Percentiles rank a stretch among this genome's conserved stretches.
Conservation (phyloP, 2,797 vertebrate genomes). For the Gobionotothen gibberifrons region DNA sequence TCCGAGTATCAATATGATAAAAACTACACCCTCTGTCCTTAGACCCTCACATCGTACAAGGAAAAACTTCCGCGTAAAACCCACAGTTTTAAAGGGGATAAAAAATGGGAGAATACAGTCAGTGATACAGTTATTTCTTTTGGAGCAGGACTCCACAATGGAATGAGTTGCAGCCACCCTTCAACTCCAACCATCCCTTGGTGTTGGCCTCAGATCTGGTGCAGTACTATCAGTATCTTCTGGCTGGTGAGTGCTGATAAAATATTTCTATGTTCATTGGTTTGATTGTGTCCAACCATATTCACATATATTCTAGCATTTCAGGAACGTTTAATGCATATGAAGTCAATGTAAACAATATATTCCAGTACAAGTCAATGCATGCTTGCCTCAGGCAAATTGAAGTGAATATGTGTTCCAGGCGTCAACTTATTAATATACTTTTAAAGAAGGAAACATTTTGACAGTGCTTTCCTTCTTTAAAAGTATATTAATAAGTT, state of each 20-base stretch:
- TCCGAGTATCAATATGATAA: too few species aligned
- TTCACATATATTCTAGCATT: neutral
- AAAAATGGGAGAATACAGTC: too few species aligned
- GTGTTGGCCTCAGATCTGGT: slow-evolving; percentile 95
- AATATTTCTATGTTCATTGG: neutral
- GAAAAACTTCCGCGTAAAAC: too few species aligned
- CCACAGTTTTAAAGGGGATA: too few species aligned
- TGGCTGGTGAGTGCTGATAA: slow-evolving; percentile 88
- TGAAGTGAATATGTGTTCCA: slow-evolving; percentile 19
- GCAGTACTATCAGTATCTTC: slow-evolving; percentile 94
- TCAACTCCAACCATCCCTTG: slow-evolving; percentile 94
- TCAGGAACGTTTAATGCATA: neutral
- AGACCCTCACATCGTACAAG: too few species aligned
- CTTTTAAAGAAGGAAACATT: slow-evolving; percentile 8
- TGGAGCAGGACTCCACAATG: slow-evolving; percentile 93
- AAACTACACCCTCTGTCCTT: too few species aligned
- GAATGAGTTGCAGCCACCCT: slow-evolving; percentile 98
- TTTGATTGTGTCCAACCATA: neutral
- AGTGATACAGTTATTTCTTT: slow-evolving; percentile 41
- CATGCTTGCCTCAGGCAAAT: slow-evolving; percentile 10
- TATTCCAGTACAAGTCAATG: slow-evolving; percentile 16
- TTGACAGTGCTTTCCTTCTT: slow-evolving; percentile 2
- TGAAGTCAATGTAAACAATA: slow-evolving; percentile 3
- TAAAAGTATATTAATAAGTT: too few species aligned
- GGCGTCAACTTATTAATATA: slow-evolving; percentile 12